Base-by-base conservation (phyloP, 2,797 vertebrate genomes). In the Semotilus atromaculatus region DNA sequence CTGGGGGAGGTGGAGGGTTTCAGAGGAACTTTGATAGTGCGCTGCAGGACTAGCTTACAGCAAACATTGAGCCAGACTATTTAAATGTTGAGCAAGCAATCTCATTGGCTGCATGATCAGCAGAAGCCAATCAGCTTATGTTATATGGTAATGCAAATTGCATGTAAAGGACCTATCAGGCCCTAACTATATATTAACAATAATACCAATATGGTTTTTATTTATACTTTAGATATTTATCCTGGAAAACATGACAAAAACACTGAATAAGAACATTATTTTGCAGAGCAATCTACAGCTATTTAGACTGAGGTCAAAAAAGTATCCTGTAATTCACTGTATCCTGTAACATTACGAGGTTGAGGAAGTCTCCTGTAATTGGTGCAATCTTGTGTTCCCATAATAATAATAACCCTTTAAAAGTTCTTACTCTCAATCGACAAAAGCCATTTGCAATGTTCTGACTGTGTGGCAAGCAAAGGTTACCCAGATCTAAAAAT, bases 401-500 rank as follows among this genome's bases (percentile, higher is more conserved):
- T 82, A 38, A 53, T 67, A 29, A 67, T 67, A 66, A 5, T 16
- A 51, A 26, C 71, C 71, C 21, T 75, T 19, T 38, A 64, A 48
- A 48, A 51, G 71, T 36, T 75, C 9, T 40, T 40, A 23, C 14
- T 60, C 34, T 62, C 23, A 74, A 38, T 45, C 5, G 10, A 66
- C 81, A 75, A 83, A 83, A 83, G 58, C 60, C 45, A 83, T 83
- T 83, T 83, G 60, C 60, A 55, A 66, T 1, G 10, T 75, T 74
- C 70, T 38, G 34, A 70, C 10, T 70, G 10, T 10, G 51, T 13
- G 14, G 31, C 72, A 66, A 67, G 71, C n/a, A 78, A 58, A 78
- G 82, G 64, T 83, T 77, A 70, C 34, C 34, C 45, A 26, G 64
- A 77, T 77, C 82, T 77, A 77, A 83, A 83, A 77, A 77, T 83